Percentiles rank a stretch among this genome's conserved stretches.
phyloP scores from a whole-genome alignment of 2,888 invertebrate species.

The Drosophila bunnanda region DNA sequence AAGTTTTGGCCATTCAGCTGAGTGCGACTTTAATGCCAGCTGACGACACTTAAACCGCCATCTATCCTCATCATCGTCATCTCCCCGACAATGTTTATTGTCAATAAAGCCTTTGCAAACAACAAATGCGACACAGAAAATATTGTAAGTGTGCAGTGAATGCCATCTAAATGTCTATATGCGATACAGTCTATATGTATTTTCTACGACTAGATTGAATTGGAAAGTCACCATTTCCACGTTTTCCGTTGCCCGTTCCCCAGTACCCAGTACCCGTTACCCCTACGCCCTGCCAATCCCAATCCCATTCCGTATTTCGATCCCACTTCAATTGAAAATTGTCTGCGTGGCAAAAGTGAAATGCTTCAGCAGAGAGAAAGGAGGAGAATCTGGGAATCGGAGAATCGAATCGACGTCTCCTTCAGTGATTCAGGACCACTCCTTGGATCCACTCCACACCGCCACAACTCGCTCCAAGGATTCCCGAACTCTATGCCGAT shows the following conservation, averaged over 20 bases:
- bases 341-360: conserved; percentile 65
- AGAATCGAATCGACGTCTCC: conserved; percentile 33
- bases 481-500: conserved; percentile 34
- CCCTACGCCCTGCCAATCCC: not conserved
- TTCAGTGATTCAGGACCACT: conserved; percentile 10
- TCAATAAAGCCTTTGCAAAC: conserved; percentile 44
- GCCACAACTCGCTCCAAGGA: conserved; percentile 10
- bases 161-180: conserved; percentile 52
- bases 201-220: conserved; percentile 57
- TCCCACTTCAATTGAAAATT: conserved; percentile 69
- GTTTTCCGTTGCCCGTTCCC: conserved; percentile 1
- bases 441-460: conserved; percentile 8
- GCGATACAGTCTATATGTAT: conserved; percentile 44
- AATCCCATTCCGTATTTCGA: conserved; percentile 27
- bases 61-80: conserved; percentile 34
- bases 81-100: conserved; percentile 31
- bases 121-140: conserved; percentile 51
- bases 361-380: conserved; percentile 45
- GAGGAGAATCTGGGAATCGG: conserved; percentile 25
- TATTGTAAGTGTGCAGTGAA: conserved; percentile 53
- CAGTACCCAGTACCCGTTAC: not conserved
- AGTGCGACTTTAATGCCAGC: conserved; percentile 37
- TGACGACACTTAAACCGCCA: conserved; percentile 31
- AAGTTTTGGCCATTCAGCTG: conserved; percentile 11
- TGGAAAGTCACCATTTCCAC: conserved; percentile 36